These are phyloP conservation scores for Arenicola marina DNA, from an alignment of 2,888 invertebrate genomes.

Conservation along the genomic window DNA sequence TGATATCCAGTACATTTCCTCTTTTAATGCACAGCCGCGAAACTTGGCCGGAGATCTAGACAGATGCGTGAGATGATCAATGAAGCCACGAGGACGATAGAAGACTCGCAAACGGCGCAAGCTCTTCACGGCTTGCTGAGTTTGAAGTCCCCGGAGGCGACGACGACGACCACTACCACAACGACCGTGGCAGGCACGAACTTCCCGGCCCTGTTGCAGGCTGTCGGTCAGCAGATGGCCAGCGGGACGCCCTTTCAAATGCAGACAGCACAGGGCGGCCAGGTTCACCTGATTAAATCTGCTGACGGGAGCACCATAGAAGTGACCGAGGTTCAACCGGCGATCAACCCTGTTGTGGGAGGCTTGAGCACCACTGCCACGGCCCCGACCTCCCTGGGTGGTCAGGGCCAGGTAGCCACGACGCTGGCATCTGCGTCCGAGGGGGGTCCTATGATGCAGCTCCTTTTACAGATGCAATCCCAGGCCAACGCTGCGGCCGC, in stretches of 20 bases:
- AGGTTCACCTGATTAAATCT: slow-evolving; percentile 1
- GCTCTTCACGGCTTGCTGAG: slow-evolving; percentile 60
- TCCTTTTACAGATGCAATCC: slow-evolving; percentile 30
- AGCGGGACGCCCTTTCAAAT: not conserved
- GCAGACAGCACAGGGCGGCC: not conserved
- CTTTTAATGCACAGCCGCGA: slow-evolving; percentile 47
- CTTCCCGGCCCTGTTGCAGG: slow-evolving; percentile 28
- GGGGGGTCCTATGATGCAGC: slow-evolving; percentile 24
- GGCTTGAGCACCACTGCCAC: too few species aligned
- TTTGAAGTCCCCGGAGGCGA: slow-evolving; percentile 43
- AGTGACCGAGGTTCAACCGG: not conserved
- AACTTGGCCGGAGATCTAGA: slow-evolving; percentile 57
- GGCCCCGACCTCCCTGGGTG: too few species aligned
- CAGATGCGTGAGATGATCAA: slow-evolving; percentile 59
- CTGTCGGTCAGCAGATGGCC: slow-evolving; percentile 23
- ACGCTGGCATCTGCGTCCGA: too few species aligned
- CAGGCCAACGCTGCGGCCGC: slow-evolving; percentile 17
- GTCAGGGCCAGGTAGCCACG: too few species aligned
- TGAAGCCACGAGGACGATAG: slow-evolving; percentile 50
- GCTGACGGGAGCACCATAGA: slow-evolving; percentile 4
- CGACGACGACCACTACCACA: slow-evolving; percentile 6
- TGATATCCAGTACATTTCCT: not conserved
- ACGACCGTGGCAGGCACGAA: not conserved
- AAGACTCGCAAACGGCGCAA: slow-evolving; percentile 60
- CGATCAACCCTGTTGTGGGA: not conserved